Evolutionary conservation across 1,140 invertebrate genomes (phyloP).

Genomic region (Tetramorium simillimum): DNA sequence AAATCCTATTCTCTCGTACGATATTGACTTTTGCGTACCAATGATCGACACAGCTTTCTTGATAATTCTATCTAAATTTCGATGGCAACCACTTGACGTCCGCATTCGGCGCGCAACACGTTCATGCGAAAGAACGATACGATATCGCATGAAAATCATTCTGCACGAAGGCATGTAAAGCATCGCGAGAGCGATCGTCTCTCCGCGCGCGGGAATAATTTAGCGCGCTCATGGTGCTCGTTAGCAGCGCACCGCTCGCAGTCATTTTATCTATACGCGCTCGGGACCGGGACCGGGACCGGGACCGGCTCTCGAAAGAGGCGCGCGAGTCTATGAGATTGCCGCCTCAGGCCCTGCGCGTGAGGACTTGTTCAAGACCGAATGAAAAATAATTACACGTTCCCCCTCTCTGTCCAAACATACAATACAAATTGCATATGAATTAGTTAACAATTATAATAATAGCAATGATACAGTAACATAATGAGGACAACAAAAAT

Average conservation of each 20-base stretch:
- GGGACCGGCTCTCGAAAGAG: slow-evolving; percentile 4
- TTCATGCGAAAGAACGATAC: background rate
- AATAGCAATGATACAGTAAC: background rate
- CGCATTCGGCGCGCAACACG: background rate
- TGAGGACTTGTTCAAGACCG: background rate
- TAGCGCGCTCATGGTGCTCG: slow-evolving; percentile 25
- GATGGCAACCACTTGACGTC: background rate
- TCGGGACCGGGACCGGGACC: background rate
- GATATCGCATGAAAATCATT: slow-evolving; percentile 1
- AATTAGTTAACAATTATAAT: background rate
- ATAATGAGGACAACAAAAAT: background rate
- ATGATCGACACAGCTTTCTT: background rate
- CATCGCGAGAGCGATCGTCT: slow-evolving; percentile 1
- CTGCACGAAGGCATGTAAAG: background rate
- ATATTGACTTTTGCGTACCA: background rate
- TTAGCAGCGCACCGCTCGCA: slow-evolving; percentile 15
- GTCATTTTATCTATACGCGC: slow-evolving; percentile 25
- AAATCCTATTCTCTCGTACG: too few species aligned
- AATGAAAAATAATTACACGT: slow-evolving; percentile 23
- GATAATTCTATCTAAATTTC: background rate
- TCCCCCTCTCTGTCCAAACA: background rate
- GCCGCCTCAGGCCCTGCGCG: background rate
- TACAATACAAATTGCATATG: background rate
- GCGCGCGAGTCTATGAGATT: background rate
- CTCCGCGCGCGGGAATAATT: slow-evolving; percentile 20